Percentiles rank a stretch among this genome's conserved stretches.
phyloP scores from a whole-genome alignment of 1,140 invertebrate genomes.

The Drepana arcuata region DNA sequence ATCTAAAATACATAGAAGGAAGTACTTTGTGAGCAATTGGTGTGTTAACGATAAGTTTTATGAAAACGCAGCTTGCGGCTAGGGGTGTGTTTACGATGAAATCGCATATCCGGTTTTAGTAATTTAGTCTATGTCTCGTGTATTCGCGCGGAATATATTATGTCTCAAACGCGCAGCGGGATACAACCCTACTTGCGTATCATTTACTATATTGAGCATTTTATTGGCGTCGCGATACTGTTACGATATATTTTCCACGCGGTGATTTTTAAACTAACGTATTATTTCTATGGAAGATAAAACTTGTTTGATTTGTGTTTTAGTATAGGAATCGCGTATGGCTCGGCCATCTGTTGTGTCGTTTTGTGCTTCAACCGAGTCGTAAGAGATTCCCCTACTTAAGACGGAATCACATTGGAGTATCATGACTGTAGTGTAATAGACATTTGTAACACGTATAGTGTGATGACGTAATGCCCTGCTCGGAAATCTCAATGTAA shows the following conservation, averaged over 20 bases:
- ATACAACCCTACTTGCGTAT: no score
- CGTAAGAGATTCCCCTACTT: no score
- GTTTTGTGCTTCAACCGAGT: constrained; percentile 44
- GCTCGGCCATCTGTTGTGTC: constrained; percentile 38
- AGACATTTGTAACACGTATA: no score
- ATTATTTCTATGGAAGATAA: constrained; percentile 70
- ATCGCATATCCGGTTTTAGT: constrained; percentile 27
- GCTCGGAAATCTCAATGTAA: no score
- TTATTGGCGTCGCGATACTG: constrained; percentile 29
- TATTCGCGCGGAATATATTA: constrained; percentile 34
- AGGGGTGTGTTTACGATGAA: constrained; percentile 23
- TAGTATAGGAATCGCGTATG: constrained; percentile 55
- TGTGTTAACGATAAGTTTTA: constrained; percentile 39
- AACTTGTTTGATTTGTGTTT: constrained; percentile 60
- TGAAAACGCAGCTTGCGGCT: constrained; percentile 33
- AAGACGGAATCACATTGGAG: no score
- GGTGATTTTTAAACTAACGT: constrained; percentile 48
- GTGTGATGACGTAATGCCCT: no score
- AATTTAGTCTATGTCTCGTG: constrained; percentile 69
- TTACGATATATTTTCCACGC: constrained; percentile 42
- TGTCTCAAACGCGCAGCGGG: constrained; percentile 23
- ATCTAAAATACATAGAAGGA: constrained; percentile 53
- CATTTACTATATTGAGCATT: constrained; percentile 54
- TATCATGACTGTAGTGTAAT: no score
- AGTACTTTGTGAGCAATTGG: constrained; percentile 61